These are phyloP conservation scores for Perithous albicinctus DNA, from an alignment of 2,888 invertebrate genomes.

Conservation along the genomic window DNA sequence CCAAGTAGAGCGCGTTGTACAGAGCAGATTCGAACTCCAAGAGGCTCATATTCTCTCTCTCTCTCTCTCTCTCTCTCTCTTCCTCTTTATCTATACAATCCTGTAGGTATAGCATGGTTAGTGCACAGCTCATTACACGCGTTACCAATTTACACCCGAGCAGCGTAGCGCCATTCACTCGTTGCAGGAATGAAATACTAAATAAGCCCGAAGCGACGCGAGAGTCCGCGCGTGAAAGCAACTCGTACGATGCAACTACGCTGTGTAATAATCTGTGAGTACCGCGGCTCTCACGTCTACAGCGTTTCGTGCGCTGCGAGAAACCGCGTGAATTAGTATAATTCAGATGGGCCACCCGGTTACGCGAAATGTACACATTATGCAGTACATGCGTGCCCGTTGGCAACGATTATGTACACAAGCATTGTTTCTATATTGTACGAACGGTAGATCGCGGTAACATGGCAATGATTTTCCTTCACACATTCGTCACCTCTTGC, in stretches of 20 bases:
- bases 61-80: conserved; percentile 41
- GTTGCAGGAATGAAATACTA: conserved; percentile 45
- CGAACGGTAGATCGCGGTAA: neutral
- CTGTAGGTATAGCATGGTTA: conserved; percentile 2
- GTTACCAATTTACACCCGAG: conserved; percentile 52
- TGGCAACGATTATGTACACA: neutral
- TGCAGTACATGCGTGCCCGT: neutral
- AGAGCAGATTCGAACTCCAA: conserved; percentile 55
- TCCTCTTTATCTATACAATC: neutral
- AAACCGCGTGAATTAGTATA: conserved; percentile 32
- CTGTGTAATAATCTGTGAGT: conserved; percentile 35
- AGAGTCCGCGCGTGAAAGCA: neutral
- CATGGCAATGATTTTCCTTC: neutral
- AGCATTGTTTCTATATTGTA: neutral
- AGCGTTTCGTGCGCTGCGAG: conserved; percentile 17
- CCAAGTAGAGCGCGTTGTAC: conserved; percentile 22
- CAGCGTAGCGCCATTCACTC: conserved; percentile 43
- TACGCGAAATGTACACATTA: conserved; percentile 23
- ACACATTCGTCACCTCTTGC: neutral
- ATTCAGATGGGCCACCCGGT: conserved; percentile 25
- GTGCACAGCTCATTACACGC: conserved; percentile 44
- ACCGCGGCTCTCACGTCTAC: conserved; percentile 11
- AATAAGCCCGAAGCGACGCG: conserved; percentile 27
- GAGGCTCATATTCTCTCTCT: conserved; percentile 26
- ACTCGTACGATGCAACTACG: neutral